Evolutionary conservation across 2,113 vertebrate species (phyloP).

Genomic region (Dissostichus mawsoni): DNA sequence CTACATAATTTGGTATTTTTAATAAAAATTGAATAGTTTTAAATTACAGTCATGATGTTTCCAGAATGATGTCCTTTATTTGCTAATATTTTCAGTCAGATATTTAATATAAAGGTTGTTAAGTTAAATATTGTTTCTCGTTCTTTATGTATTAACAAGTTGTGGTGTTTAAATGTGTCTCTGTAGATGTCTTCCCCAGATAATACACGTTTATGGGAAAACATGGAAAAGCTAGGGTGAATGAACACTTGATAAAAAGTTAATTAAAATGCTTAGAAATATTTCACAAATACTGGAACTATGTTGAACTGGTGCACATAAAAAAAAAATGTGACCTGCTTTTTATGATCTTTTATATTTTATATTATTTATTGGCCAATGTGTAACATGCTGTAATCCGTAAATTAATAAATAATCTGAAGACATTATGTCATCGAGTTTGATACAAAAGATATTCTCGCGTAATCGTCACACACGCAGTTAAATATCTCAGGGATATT

Average conservation of each 20-base stretch:
- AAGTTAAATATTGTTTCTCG: neutral
- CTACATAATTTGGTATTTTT: neutral
- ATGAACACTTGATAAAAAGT: neutral
- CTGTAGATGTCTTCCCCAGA: neutral
- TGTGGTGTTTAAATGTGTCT: neutral
- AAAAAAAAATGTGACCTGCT: neutral
- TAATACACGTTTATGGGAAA: neutral
- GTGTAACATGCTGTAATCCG: slow-evolving; percentile 3
- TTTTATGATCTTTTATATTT: no score
- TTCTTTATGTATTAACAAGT: neutral
- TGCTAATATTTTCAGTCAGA: neutral
- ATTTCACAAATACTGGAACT: neutral
- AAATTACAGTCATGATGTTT: no score
- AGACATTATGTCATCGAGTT: neutral
- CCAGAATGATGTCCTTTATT: neutral
- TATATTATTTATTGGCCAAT: neutral
- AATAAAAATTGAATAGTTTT: neutral
- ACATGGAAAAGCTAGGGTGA: neutral
- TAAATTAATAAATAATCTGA: slow-evolving; percentile 28
- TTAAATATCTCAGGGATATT: neutral
- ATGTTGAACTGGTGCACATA: neutral
- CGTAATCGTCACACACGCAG: neutral
- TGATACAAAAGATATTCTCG: no score
- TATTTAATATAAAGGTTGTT: no score
- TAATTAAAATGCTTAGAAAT: neutral